Percentiles rank a stretch among this genome's conserved stretches.
These are phyloP conservation scores for Lordiphosa stackelbergi DNA, from an alignment of 1,140 invertebrate species.

Conservation along the genomic window DNA sequence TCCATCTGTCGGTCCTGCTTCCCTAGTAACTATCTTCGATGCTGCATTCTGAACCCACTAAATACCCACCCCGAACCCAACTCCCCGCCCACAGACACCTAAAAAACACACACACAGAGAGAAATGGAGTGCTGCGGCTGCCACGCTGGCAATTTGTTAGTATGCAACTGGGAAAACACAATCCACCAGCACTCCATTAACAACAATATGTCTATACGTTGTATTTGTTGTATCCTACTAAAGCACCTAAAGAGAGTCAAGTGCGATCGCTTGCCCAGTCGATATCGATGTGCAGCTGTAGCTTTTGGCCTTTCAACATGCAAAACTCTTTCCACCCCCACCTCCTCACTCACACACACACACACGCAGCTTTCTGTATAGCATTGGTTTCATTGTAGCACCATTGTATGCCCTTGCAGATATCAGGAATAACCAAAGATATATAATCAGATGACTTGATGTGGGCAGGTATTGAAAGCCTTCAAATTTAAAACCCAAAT, in stretches of 20 bases:
- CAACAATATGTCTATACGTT: no score
- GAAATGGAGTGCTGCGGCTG: constrained; percentile 24
- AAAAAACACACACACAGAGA: constrained; percentile 27
- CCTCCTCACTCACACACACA: constrained; percentile 13
- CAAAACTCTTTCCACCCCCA: constrained; percentile 7
- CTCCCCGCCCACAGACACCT: constrained; percentile 40
- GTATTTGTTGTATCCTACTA: no score
- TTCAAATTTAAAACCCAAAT: no score
- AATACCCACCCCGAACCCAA: constrained; percentile 12
- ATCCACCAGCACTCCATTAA: no score
- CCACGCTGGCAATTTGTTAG: constrained; percentile 39
- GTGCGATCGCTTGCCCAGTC: constrained; percentile 9
- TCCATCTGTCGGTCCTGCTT: constrained; percentile 1
- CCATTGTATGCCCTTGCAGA: constrained; percentile 10
- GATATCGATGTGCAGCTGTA: constrained; percentile 37
- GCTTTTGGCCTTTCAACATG: constrained; percentile 31
- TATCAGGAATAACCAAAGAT: no score
- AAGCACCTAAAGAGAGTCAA: neutral
- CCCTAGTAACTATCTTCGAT: constrained; percentile 57
- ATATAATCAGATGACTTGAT: no score
- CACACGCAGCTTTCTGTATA: constrained; percentile 49
- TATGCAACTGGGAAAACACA: constrained; percentile 4
- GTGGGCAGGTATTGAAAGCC: no score
- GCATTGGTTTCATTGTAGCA: constrained; percentile 30
- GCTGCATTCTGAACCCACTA: constrained; percentile 50